Conservation (phyloP, 2,797 vertebrate genomes). For the Hydrocynus forskahlii region DNA sequence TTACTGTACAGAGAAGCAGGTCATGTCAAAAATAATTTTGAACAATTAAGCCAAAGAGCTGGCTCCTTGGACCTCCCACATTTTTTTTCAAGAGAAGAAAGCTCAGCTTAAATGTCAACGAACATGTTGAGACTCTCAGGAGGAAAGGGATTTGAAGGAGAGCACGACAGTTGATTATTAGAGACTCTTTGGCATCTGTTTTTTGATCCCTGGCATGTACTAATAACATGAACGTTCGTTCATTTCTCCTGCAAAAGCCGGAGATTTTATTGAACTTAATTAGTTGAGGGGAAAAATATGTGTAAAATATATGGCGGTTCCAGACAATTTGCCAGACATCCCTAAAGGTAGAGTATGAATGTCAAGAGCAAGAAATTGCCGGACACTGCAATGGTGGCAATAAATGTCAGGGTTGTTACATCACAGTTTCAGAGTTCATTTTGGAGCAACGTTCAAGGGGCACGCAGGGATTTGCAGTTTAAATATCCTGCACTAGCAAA, state of each 20-base stretch:
- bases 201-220: not conserved
- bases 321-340: not conserved
- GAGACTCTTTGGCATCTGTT: not conserved
- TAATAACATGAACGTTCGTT: not conserved
- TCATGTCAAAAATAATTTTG: not conserved
- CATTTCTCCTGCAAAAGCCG: not conserved
- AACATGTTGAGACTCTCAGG: not conserved
- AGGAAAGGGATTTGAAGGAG: not conserved
- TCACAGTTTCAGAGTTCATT: not conserved
- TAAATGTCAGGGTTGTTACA: not conserved
- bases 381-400: not conserved
- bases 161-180: not conserved
- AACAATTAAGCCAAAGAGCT: not conserved
- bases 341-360: not conserved
- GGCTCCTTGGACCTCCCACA: not conserved
- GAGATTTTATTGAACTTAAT: not conserved
- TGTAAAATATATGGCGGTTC: not conserved
- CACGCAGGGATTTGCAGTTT: not conserved
- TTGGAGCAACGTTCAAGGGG: not conserved
- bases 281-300: not conserved
- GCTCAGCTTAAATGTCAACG: slow-evolving; percentile 1
- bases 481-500: not conserved
- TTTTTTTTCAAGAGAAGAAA: not conserved
- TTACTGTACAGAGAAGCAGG: not conserved
- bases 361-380: not conserved